These are phyloP conservation scores for Ptyas mucosa DNA, from an alignment of 2,113 vertebrate genomes.

Conservation along the genomic window DNA sequence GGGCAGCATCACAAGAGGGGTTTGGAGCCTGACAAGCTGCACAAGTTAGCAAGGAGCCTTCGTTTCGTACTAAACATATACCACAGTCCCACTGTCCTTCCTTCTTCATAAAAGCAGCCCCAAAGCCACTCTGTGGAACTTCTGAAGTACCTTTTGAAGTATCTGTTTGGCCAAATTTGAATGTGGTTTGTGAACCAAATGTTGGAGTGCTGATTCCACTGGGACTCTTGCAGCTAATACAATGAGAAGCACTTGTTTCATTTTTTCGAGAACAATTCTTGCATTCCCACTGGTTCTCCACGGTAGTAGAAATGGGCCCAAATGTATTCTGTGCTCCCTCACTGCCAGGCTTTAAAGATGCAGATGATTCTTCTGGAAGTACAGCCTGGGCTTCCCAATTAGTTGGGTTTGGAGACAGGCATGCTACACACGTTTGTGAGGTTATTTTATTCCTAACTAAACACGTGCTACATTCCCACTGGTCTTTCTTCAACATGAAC, in stretches of 20 bases:
- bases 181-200: slow-evolving; percentile 54
- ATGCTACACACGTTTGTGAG: slow-evolving; percentile 72
- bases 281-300: slow-evolving; percentile 83
- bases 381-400: slow-evolving; percentile 29
- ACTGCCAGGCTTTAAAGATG: slow-evolving; percentile 44
- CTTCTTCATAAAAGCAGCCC: slow-evolving; percentile 59
- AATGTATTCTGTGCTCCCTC: slow-evolving; percentile 46
- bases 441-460: slow-evolving; percentile 73
- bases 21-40: slow-evolving; percentile 69
- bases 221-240: slow-evolving; percentile 73
- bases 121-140: slow-evolving; percentile 54
- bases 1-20: slow-evolving; percentile 30
- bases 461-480: slow-evolving; percentile 82
- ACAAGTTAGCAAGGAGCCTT: slow-evolving; percentile 67
- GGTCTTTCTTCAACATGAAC: slow-evolving; percentile 74
- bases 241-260: slow-evolving; percentile 61
- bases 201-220: slow-evolving; percentile 52
- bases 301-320: slow-evolving; percentile 73
- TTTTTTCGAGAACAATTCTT: slow-evolving; percentile 75
- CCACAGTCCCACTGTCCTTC: slow-evolving; percentile 80
- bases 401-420: slow-evolving; percentile 64
- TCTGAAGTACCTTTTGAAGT: slow-evolving; percentile 58
- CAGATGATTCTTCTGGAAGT: slow-evolving; percentile 34
- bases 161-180: slow-evolving; percentile 71
- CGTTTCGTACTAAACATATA: slow-evolving; percentile 72